phyloP scores from a whole-genome alignment of 2,797 vertebrate genomes.

The Chiloscyllium punctatum region DNA sequence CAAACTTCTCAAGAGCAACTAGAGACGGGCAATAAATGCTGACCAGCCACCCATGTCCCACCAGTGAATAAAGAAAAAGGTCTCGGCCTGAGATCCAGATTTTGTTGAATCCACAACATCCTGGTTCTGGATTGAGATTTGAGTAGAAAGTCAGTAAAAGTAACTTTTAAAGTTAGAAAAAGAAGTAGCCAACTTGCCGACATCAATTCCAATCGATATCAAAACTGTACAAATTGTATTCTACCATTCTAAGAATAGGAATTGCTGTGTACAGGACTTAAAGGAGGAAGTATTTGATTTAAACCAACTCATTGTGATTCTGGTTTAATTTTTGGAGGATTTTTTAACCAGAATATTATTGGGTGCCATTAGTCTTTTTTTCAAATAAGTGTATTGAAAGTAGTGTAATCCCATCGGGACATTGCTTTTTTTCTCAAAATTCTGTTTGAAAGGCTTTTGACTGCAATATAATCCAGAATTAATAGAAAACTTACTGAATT shows the following conservation, averaged over 20 bases:
- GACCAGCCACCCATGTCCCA: no score
- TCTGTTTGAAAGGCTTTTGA: background rate
- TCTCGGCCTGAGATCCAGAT: background rate
- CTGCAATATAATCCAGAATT: background rate
- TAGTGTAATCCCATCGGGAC: background rate
- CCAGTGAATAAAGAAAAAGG: no score
- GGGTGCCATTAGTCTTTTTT: background rate
- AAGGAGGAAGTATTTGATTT: background rate
- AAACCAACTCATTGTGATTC: background rate
- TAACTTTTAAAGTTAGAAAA: background rate
- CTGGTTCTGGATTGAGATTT: background rate
- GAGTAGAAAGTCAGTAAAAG: background rate
- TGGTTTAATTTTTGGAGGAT: background rate
- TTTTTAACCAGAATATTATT: background rate
- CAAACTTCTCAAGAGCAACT: no score
- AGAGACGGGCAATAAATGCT: no score
- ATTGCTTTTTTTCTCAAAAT: background rate
- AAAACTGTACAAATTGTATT: background rate
- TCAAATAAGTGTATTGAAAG: background rate
- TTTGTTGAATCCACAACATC: background rate
- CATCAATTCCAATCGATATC: background rate
- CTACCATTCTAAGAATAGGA: background rate
- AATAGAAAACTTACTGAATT: background rate
- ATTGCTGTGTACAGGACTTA: background rate
- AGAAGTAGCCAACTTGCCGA: background rate